Base-by-base conservation (phyloP, 2,888 invertebrate genomes). In the Uloborus plumipes region DNA sequence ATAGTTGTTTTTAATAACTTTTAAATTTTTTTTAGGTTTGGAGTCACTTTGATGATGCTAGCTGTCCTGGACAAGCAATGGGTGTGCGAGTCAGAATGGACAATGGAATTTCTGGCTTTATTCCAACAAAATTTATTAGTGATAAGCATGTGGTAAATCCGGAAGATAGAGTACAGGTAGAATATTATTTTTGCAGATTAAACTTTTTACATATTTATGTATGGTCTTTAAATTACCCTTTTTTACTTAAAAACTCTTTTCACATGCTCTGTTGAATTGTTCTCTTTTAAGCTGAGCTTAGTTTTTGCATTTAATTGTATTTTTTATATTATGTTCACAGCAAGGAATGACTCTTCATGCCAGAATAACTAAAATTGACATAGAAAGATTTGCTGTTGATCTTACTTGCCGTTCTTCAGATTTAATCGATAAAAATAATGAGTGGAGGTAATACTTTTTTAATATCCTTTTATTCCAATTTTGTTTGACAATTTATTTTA, bases 11-110 rank as follows among this genome's bases (percentile, higher is more conserved):
- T 69, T 31, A 2, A 22, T 14, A n/a, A 31, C 16, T 69, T 51
- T 7, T n/a, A 11, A 39, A 7, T 67, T 79, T 84, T 49, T 62
- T 73, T 39, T 83, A 91, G 91, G 98, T 98, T 66, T 99, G 98
- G 98, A 97, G 96, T 90, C 98, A 99, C 89, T 98, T 98, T 90
- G 98, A 99, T 89, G 95, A 96, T 0, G 96, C 95, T 47, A 89
- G 88, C 51, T 99, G 99, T 90, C 98, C 96, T 0, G 99, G 99
- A 0, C 95, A 96, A 88, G 96, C 99, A 0, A 94, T 95, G 0
- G 99, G 99, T 0, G 94, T 99, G 0, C 92, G 95, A 83, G 91
- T 75, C 58, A 91, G 95, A 0, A 90, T 99, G 2, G 99, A 99
- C 89, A 99, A 99, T 89, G 95, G 95, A 0, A 91, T 96, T 51